Conservation (phyloP, 2,113 vertebrate species). For the Syngnathus floridae region DNA sequence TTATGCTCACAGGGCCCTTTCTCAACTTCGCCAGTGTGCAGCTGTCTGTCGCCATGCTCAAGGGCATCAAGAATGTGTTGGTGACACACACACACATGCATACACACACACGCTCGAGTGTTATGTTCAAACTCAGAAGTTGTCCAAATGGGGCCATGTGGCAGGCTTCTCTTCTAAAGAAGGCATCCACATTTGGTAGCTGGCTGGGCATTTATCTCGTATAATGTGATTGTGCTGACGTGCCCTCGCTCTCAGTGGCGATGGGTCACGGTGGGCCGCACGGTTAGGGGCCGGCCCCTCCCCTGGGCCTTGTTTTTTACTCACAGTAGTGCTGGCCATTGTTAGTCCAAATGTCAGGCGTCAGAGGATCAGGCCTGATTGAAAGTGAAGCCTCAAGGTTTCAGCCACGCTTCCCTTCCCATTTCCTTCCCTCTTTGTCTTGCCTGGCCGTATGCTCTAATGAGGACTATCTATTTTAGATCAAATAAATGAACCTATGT, state of each 20-base stretch:
- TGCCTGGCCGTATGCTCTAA: not conserved
- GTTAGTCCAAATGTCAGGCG: slow-evolving; percentile 42
- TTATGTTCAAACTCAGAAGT: slow-evolving; percentile 47
- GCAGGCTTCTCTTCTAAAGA: slow-evolving; percentile 50
- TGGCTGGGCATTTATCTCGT: slow-evolving; percentile 51
- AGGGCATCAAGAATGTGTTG: slow-evolving; percentile 48
- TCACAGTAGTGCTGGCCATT: slow-evolving; percentile 36
- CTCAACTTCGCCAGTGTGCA: slow-evolving; percentile 49
- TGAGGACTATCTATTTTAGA: not conserved
- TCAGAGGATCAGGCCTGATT: slow-evolving; percentile 24
- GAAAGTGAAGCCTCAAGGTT: slow-evolving; percentile 26
- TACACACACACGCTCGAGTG: not conserved
- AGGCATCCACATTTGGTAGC: slow-evolving; percentile 46
- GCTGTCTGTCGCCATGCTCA: slow-evolving; percentile 49
- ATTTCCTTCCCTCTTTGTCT: slow-evolving; percentile 8
- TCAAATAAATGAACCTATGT: not conserved
- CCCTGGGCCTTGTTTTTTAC: slow-evolving; percentile 38
- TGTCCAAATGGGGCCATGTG: slow-evolving; percentile 51
- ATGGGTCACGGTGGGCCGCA: slow-evolving; percentile 48
- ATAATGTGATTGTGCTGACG: slow-evolving; percentile 61
- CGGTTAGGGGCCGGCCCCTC: slow-evolving; percentile 40
- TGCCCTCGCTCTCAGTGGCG: slow-evolving; percentile 35
- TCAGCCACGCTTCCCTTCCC: slow-evolving; percentile 15
- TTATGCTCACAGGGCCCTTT: slow-evolving; percentile 23
- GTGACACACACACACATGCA: slow-evolving; percentile 18